Evolutionary conservation across 2,888 invertebrate genomes (phyloP).

Genomic region (Oligia strigilis): DNA sequence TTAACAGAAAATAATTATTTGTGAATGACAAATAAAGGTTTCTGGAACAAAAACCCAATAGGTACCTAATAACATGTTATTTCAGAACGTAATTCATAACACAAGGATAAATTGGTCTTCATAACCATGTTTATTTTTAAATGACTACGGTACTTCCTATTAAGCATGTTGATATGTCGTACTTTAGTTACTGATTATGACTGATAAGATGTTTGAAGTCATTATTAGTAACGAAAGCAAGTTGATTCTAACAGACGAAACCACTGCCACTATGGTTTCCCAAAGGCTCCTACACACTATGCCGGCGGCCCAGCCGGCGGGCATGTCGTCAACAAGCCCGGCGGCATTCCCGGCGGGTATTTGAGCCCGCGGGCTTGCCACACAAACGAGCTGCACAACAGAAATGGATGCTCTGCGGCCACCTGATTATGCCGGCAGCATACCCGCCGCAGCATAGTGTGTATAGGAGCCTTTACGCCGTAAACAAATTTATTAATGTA

Average conservation of each 20-base stretch:
- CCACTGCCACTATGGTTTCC: not conserved
- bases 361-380: too few relatives aligned
- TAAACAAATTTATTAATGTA: conserved; percentile 8
- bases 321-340: too few relatives aligned
- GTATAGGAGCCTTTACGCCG: not conserved
- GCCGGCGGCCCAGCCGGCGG: too few relatives aligned
- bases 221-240: conserved; percentile 2
- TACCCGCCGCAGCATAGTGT: too few relatives aligned
- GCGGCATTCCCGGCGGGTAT: too few relatives aligned
- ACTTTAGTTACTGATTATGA: not conserved
- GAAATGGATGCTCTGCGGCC: too few relatives aligned
- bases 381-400: too few relatives aligned
- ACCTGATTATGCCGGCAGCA: too few relatives aligned
- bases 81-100: not conserved
- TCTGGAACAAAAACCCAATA: not conserved
- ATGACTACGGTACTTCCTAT: not conserved
- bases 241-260: not conserved
- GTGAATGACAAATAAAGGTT: not conserved
- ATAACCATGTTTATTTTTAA: not conserved
- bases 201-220: not conserved
- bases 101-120: conserved; percentile 39
- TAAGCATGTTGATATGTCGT: not conserved
- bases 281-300: too few relatives aligned
- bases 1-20: not conserved
- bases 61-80: not conserved